phyloP scores from a whole-genome alignment of 2,113 vertebrate genomes.

The Dendrocopos noguchii region DNA sequence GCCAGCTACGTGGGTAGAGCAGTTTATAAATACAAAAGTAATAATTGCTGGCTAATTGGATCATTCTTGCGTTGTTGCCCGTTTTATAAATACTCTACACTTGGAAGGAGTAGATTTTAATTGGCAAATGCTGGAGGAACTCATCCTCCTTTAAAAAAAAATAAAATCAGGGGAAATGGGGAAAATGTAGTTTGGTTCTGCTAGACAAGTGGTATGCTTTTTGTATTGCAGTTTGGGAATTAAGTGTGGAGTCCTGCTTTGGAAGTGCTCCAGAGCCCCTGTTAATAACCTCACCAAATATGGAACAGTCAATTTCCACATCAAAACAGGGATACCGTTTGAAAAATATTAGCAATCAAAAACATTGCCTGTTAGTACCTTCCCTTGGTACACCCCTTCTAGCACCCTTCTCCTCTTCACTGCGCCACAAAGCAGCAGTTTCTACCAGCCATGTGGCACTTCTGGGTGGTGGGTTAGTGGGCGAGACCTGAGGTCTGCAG shows the following conservation, averaged over 20 bases:
- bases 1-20: conserved; percentile 55
- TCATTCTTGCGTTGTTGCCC: conserved; percentile 46
- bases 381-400: background rate
- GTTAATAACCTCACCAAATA: background rate
- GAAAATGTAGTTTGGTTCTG: background rate
- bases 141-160: background rate
- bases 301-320: background rate
- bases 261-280: background rate
- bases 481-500: background rate
- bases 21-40: conserved; percentile 66
- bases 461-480: background rate
- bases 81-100: conserved; percentile 49
- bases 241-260: background rate
- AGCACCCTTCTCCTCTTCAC: background rate
- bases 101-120: conserved; percentile 48
- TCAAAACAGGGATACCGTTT: background rate
- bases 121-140: conserved; percentile 14
- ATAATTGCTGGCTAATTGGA: conserved; percentile 59
- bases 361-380: background rate
- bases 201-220: background rate
- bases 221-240: background rate
- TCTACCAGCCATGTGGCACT: rapidly evolving
- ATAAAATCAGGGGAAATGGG: background rate
- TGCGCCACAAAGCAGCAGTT: background rate
- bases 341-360: background rate